A percentile compares a stretch with the other conserved stretches of the same genome.
Evolutionary conservation across 2,113 vertebrate genomes (phyloP).

Genomic region (Engystomops pustulosus): DNA sequence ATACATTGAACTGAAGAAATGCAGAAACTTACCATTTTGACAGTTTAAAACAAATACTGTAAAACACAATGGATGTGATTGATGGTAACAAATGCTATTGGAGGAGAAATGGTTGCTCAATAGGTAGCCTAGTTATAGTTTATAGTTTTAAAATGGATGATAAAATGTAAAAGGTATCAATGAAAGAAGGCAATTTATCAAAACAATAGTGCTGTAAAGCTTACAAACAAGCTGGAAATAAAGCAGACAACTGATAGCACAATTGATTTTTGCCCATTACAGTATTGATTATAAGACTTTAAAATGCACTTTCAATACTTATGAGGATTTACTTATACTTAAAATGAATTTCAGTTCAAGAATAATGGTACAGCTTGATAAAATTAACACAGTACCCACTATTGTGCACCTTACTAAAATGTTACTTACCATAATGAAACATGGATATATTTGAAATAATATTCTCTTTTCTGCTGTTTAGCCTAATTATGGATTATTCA

Average conservation of each 20-base stretch:
- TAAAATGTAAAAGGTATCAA: conserved; percentile 20
- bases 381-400: not conserved
- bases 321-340: conserved; percentile 16
- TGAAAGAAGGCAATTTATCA: conserved; percentile 12
- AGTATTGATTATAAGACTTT: conserved; percentile 29
- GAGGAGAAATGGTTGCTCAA: conserved; percentile 9
- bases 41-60: conserved; percentile 26
- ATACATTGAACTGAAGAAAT: conserved; percentile 17
- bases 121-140: not conserved
- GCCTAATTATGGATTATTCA: no score
- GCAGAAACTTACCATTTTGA: conserved; percentile 21
- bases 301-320: conserved; percentile 31
- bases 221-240: not conserved
- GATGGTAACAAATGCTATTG: conserved; percentile 22
- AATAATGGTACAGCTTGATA: not conserved
- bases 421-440: no score
- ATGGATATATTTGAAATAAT: no score
- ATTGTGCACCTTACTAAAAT: not conserved
- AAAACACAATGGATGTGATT: conserved; percentile 32
- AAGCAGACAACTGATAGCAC: conserved; percentile 10
- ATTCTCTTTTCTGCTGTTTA: no score
- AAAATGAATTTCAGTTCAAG: not conserved
- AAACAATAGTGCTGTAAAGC: conserved; percentile 31
- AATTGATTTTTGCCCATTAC: conserved; percentile 40
- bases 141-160: conserved; percentile 12